Base-by-base conservation (phyloP, 2,888 invertebrate species). In the Nephrocerus scutellatus region DNA sequence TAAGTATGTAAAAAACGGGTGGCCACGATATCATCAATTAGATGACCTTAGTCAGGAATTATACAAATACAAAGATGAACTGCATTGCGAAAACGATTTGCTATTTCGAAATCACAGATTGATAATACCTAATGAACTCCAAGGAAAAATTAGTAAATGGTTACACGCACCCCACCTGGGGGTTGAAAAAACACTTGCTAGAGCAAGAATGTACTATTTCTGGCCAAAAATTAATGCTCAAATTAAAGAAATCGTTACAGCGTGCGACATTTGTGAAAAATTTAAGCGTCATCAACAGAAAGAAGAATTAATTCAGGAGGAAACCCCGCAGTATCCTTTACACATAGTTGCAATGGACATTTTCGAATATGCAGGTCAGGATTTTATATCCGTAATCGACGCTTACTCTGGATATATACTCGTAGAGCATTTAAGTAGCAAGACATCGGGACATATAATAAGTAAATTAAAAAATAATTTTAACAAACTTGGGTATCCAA, bases 401-500 rank as follows among this genome's bases (percentile, higher is more conserved):
- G n/a, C n/a, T n/a, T n/a, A n/a, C n/a, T n/a, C n/a, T n/a, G n/a
- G n/a, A n/a, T n/a, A n/a, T n/a, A n/a, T n/a, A n/a, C n/a, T n/a
- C n/a, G n/a, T n/a, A 18, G 20, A 6, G 29, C 30, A 7, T 20
- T 37, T 41, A 35, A 33, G 16, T 8, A 9, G 40, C 7, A 44
- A 44, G 13, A 30, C 41, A 6, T 15, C 29, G 12, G 10, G 13
- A 5, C 31, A 41, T 21, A 30, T 45, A 5, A 36, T 45, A 23
- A 25, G 25, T 13, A 16, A 13, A 5, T n/a, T 41, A 3, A 26
- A 34, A 24, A n/a, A 34, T n/a, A 33, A 36, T 14, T 44, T 54
- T 36, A 43, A 30, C 22, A 47, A 34, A 34, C 43, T 47, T 37
- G 52, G 54, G 6, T 54, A 49, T 30, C 56, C 54, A 10, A 43